These are phyloP conservation scores for Mythimna lalbum DNA, from an alignment of 2,888 invertebrate species.

Conservation along the genomic window DNA sequence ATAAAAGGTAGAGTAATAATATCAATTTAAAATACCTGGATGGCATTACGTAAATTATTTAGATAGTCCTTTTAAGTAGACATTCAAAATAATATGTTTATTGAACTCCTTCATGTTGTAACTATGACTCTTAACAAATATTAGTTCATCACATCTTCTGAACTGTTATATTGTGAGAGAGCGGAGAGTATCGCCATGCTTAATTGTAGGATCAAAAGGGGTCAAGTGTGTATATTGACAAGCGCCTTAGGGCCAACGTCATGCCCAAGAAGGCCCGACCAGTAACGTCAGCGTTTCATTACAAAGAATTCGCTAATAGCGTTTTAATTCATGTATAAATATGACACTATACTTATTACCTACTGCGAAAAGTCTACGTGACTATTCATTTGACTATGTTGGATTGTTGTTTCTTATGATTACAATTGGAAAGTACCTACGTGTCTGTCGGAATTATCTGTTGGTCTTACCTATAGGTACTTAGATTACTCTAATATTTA, in stretches of 20 bases:
- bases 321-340: slow-evolving; percentile 44
- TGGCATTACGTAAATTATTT: background rate
- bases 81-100: background rate
- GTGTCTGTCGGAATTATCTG: background rate
- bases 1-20: background rate
- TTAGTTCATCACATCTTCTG: slow-evolving; percentile 55
- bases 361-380: slow-evolving; percentile 27
- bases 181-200: slow-evolving; percentile 84
- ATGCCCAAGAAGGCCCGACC: slow-evolving; percentile 76
- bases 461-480: background rate
- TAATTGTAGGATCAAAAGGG: slow-evolving; percentile 91
- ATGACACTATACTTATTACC: slow-evolving; percentile 28
- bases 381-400: slow-evolving; percentile 8
- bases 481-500: too few relatives aligned
- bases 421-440: background rate
- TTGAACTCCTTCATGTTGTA: slow-evolving; percentile 5
- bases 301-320: slow-evolving; percentile 58
- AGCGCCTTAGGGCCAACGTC: slow-evolving; percentile 89
- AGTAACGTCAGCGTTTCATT: slow-evolving; percentile 60
- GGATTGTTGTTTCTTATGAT: background rate
- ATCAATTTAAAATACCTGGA: background rate
- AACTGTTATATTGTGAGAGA: slow-evolving; percentile 61
- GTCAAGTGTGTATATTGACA: slow-evolving; percentile 90
- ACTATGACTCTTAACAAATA: slow-evolving; percentile 49
- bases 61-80: too few relatives aligned